phyloP scores from a whole-genome alignment of 2,888 invertebrate species.

The Drosophila anomelani region DNA sequence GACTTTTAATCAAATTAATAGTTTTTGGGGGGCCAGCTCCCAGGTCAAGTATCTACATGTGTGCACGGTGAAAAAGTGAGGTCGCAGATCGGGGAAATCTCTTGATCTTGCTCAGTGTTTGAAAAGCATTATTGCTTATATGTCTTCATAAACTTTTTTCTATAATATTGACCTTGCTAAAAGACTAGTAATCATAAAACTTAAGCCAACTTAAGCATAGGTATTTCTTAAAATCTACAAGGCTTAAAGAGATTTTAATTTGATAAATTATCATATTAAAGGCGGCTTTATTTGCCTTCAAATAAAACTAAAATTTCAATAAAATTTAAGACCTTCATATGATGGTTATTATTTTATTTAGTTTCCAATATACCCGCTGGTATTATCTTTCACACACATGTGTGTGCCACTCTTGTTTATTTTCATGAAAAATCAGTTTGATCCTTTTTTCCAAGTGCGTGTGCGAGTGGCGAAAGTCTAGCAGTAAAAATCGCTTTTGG shows the following conservation, averaged over 20 bases:
- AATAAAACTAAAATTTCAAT: not conserved
- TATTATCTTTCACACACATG: slow-evolving; percentile 1
- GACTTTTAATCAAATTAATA: slow-evolving; percentile 78
- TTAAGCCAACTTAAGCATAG: not conserved
- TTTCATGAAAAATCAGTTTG: not conserved
- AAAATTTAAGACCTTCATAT: not conserved
- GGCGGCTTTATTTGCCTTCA: not conserved
- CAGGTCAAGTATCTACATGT: slow-evolving; percentile 35
- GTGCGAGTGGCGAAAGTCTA: not conserved
- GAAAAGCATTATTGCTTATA: no score
- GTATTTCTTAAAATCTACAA: no score
- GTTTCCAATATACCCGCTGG: not conserved
- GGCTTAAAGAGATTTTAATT: not conserved
- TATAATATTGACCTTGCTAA: not conserved
- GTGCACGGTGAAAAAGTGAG: slow-evolving; percentile 14
- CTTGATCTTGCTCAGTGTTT: no score
- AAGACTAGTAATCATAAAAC: not conserved
- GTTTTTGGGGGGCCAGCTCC: slow-evolving; percentile 44
- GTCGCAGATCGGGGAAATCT: not conserved
- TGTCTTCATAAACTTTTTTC: no score
- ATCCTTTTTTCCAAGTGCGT: slow-evolving; percentile 7
- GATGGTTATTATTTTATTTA: not conserved
- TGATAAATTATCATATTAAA: not conserved
- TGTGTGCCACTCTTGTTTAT: not conserved
- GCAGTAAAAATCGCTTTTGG: slow-evolving; percentile 62